Evolutionary conservation across 2,113 vertebrate species (phyloP).

Genomic region (Pontoporia blainvillei): DNA sequence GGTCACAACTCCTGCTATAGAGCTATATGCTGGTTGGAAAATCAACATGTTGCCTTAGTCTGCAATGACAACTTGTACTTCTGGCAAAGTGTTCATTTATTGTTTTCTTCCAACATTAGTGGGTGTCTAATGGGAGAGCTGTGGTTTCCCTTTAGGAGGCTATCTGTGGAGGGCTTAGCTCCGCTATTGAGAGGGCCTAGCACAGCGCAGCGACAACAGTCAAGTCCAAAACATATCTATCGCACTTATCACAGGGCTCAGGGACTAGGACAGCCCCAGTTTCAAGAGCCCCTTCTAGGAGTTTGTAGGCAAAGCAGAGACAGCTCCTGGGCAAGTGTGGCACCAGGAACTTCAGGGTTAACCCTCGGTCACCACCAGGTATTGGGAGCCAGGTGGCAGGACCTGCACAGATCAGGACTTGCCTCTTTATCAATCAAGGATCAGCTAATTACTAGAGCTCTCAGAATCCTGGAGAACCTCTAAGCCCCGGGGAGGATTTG

Average conservation of each 20-base stretch:
- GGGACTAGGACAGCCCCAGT: neutral
- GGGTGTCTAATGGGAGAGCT: neutral
- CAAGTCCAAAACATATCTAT: neutral
- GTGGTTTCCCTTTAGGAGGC: neutral
- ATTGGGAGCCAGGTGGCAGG: neutral
- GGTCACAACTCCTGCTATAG: neutral
- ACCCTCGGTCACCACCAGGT: neutral
- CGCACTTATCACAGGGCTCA: neutral
- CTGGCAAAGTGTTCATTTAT: neutral
- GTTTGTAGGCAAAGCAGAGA: neutral
- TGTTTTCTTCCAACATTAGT: neutral
- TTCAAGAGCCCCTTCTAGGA: neutral
- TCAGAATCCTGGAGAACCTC: neutral
- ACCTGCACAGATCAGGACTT: neutral
- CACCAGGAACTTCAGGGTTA: neutral
- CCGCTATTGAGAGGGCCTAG: neutral
- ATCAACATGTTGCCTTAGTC: neutral
- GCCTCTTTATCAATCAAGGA: neutral
- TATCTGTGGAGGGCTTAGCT: neutral
- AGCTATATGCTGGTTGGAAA: neutral
- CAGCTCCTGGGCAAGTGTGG: neutral
- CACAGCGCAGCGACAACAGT: rapidly evolving
- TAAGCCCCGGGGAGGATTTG: neutral
- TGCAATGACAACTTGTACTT: neutral
- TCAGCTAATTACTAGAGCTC: neutral